These are phyloP conservation scores for Tanytarsus gracilentus DNA, from an alignment of 2,888 invertebrate species.

Conservation along the genomic window DNA sequence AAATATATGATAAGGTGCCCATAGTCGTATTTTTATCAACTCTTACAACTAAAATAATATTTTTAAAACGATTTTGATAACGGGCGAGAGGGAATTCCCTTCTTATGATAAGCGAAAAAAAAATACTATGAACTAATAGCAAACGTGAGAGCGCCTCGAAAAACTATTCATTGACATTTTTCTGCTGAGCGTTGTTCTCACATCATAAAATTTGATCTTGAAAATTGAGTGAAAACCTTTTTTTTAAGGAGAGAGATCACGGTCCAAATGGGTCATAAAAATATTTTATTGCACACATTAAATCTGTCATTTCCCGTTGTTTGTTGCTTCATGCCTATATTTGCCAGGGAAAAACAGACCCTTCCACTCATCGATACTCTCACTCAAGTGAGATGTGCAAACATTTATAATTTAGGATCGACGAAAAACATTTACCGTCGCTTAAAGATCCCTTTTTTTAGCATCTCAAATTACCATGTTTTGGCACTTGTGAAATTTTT, in stretches of 20 bases:
- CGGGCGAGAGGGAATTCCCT: conserved; percentile 23
- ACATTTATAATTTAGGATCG: neutral
- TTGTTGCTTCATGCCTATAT: too few relatives aligned
- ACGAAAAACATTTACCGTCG: neutral
- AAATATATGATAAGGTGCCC: conserved; percentile 9
- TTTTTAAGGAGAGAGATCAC: neutral
- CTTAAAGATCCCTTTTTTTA: neutral
- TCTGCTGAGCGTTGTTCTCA: too few relatives aligned
- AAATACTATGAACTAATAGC: too few relatives aligned
- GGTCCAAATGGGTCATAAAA: neutral
- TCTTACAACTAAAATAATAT: conserved; percentile 17
- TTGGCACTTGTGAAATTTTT: conserved; percentile 20
- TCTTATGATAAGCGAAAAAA: neutral
- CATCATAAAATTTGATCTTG: conserved; percentile 20
- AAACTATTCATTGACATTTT: too few relatives aligned
- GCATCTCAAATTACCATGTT: conserved; percentile 21
- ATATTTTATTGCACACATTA: conserved; percentile 28
- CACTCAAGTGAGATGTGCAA: neutral
- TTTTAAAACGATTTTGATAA: conserved; percentile 29
- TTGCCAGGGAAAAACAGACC: too few relatives aligned
- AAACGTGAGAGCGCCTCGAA: neutral
- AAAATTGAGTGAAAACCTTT: neutral
- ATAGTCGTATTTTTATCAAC: conserved; percentile 21
- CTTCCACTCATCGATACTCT: neutral
- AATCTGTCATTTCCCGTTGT: conserved; percentile 24